Base-by-base conservation (phyloP, 2,888 invertebrate species). In the Lithophane ornitopus region DNA sequence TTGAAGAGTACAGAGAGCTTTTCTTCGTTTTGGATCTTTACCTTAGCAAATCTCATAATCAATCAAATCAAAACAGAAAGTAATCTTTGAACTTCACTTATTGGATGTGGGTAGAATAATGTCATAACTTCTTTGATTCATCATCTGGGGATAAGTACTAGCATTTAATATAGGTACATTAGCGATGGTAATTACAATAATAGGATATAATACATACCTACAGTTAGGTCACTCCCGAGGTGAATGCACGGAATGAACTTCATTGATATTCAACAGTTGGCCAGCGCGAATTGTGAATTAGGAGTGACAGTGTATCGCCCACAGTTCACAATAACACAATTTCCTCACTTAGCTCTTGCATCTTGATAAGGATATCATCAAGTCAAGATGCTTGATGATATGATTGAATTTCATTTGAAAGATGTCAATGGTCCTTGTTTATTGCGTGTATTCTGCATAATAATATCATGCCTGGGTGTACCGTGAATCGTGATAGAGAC, bases 301-400 rank as follows among this genome's bases (percentile, higher is more conserved):
- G 54, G 68, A 82, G 74, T 82, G 81, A 79, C 81, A 82, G 39
- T 74, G 22, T 67, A 68, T 81, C 70, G 67, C 66, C 66, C 69
- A 80, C 72, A 67, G 76, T 76, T 80, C 76, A 67, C 76, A 83
- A 72, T 83, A 83, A 82, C 58, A 66, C 76, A 83, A 82, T 82
- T 82, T 80, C 80, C 76, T 80, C 82, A 82, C 41, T 76, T 82
- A 46, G 76, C 69, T 83, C 41, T 80, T 70, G 62, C 65, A 75
- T 76, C 69, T 70, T 71, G 75, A 70, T 66, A 69, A 80, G 68
- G 80, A 83, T 69, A 75, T 83, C 61, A 75, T 75, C 68, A 70
- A 74, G 46, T 70, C 68, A 67, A 82, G 79, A 71, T 75, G 80
- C 46, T 70, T 63, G 9, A 41, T 71, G 46, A 70, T 62, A 72